Conservation (phyloP, 2,888 invertebrate species). For the Odontothrips loti region DNA sequence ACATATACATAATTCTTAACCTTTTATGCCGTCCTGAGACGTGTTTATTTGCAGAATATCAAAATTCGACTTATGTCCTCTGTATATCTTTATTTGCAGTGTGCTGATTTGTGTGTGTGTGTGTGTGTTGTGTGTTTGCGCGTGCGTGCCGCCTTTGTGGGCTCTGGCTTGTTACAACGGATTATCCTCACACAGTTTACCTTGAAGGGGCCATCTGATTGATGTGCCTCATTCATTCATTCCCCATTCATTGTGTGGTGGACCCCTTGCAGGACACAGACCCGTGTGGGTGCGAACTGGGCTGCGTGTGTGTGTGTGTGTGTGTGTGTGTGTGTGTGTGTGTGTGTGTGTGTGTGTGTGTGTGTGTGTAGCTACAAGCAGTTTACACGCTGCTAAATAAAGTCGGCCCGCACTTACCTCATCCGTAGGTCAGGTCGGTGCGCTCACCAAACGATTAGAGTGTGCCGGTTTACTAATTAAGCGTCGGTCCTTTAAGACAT, state of each 20-base stretch:
- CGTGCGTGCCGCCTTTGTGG: not conserved
- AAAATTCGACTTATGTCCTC: too few relatives aligned
- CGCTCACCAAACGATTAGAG: too few relatives aligned
- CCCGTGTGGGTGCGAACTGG: too few relatives aligned
- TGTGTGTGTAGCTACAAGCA: slow-evolving; percentile 3
- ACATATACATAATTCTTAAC: too few relatives aligned
- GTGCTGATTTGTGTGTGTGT: not conserved
- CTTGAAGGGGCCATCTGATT: slow-evolving; percentile 16
- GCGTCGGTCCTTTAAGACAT: too few relatives aligned
- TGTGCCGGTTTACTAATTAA: too few relatives aligned
- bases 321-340: slow-evolving; percentile 26
- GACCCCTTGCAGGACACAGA: not conserved
- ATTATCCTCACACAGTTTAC: slow-evolving; percentile 20
- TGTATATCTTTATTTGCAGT: not conserved
- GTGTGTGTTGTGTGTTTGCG: not conserved
- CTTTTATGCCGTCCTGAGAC: too few relatives aligned
- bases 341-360: not conserved
- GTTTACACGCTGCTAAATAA: not conserved
- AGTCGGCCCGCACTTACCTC: too few relatives aligned
- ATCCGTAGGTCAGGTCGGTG: too few relatives aligned
- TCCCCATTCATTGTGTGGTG: not conserved
- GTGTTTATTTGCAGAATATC: not conserved
- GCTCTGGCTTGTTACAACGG: slow-evolving; percentile 1
- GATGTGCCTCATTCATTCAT: slow-evolving; percentile 2
- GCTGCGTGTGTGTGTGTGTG: not conserved